phyloP scores from a whole-genome alignment of 2,797 vertebrate genomes.

The Dipus sagitta region DNA sequence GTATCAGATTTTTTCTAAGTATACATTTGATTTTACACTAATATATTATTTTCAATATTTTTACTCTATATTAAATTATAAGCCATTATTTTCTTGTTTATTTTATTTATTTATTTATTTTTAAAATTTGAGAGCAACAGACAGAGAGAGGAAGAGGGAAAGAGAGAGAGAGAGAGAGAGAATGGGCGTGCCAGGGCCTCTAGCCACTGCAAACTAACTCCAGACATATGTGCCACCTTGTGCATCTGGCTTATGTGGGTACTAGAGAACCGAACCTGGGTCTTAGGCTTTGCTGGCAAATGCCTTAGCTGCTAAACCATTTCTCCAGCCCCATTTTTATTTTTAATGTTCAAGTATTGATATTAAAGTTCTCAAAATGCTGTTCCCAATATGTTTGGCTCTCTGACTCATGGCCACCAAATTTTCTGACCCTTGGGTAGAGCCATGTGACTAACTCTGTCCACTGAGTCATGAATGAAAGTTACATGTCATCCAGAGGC shows the following conservation, averaged over 20 bases:
- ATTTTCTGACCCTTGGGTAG: background rate
- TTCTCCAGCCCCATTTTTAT: background rate
- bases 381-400: constrained; percentile 21
- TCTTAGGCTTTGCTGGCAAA: too few relatives aligned
- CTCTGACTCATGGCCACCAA: constrained; percentile 20
- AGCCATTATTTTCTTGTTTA: background rate
- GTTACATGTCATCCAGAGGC: background rate
- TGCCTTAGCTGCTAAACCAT: too few relatives aligned
- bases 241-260: too few relatives aligned
- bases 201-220: too few relatives aligned
- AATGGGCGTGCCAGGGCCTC: too few relatives aligned
- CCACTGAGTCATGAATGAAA: background rate
- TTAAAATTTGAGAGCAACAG: too few relatives aligned
- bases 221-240: too few relatives aligned
- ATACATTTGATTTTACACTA: constrained; percentile 49
- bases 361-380: constrained; percentile 22
- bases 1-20: constrained; percentile 58
- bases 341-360: constrained; percentile 51
- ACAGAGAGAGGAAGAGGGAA: too few relatives aligned
- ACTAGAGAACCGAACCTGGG: too few relatives aligned
- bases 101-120: too few relatives aligned
- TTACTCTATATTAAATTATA: background rate
- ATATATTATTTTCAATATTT: constrained; percentile 51
- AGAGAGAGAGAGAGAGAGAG: too few relatives aligned
- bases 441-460: background rate